These are phyloP conservation scores for Conomelus anceps DNA, from an alignment of 2,888 invertebrate species.

Conservation along the genomic window DNA sequence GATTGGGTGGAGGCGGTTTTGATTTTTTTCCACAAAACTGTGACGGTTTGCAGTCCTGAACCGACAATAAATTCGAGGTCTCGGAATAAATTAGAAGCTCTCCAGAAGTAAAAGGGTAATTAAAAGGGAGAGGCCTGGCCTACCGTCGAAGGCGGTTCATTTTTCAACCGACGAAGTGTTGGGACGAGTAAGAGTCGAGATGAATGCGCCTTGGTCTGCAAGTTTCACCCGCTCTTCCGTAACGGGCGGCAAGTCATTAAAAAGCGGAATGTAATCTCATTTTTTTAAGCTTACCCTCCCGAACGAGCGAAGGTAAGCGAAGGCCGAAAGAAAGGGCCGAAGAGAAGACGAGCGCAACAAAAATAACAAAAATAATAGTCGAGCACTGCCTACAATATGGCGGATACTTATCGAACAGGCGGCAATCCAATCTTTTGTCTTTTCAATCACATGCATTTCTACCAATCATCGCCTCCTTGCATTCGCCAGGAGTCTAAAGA, in stretches of 20 bases:
- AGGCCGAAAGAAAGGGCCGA: not conserved
- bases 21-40: not conserved
- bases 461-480: not conserved
- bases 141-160: constrained; percentile 1
- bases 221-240: not conserved
- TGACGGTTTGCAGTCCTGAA: not conserved
- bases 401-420: not conserved
- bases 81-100: not conserved
- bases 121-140: constrained; percentile 2
- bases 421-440: not conserved
- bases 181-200: not conserved
- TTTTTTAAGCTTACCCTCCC: constrained; percentile 14
- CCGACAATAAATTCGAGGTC: not conserved
- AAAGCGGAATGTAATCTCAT: constrained; percentile 7
- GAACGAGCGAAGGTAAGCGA: not conserved
- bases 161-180: constrained; percentile 4
- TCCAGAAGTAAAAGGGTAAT: constrained; percentile 7
- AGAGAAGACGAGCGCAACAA: not conserved
- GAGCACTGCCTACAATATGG: not conserved
- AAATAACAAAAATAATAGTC: not conserved
- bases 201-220: not conserved
- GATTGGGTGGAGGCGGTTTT: not conserved
- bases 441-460: not conserved
- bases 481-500: not conserved
- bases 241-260: constrained; percentile 8